These are phyloP conservation scores for Epsilonema sp. DNA, from an alignment of 2,888 invertebrate species.

Conservation along the genomic window DNA sequence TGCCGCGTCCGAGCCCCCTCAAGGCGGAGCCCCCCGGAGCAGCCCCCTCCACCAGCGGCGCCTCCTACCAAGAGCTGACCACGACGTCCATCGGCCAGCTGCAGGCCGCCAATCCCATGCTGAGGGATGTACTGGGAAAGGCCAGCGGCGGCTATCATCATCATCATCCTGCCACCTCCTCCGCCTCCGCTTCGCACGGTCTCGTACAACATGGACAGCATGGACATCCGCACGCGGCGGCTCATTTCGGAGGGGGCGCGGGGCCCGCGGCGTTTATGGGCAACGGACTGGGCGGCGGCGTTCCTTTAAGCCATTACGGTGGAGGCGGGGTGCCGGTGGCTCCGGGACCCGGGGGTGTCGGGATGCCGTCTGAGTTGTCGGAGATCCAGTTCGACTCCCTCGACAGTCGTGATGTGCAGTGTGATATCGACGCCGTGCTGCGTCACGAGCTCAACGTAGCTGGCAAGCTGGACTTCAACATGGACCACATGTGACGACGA, in stretches of 20 bases:
- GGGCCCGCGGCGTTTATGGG: not conserved
- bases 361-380: not conserved
- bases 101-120: not conserved
- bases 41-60: not conserved
- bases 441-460: conserved; percentile 7
- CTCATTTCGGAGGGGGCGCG: not conserved
- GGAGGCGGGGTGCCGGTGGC: not conserved
- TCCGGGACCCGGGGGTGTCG: not conserved
- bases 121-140: conserved; percentile 1
- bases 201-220: not conserved
- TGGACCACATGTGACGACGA: not conserved
- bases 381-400: not conserved
- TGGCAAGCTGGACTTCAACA: conserved; percentile 6
- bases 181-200: not conserved
- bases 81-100: not conserved
- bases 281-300: not conserved
- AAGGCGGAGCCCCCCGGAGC: not conserved
- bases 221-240: not conserved
- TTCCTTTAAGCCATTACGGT: not conserved
- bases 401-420: conserved; percentile 1
- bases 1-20: not conserved
- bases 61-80: conserved; percentile 5
- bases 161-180: not conserved
- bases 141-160: not conserved
- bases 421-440: conserved; percentile 7